phyloP scores from a whole-genome alignment of 2,888 invertebrate species.

The Drosophila maculinotata region DNA sequence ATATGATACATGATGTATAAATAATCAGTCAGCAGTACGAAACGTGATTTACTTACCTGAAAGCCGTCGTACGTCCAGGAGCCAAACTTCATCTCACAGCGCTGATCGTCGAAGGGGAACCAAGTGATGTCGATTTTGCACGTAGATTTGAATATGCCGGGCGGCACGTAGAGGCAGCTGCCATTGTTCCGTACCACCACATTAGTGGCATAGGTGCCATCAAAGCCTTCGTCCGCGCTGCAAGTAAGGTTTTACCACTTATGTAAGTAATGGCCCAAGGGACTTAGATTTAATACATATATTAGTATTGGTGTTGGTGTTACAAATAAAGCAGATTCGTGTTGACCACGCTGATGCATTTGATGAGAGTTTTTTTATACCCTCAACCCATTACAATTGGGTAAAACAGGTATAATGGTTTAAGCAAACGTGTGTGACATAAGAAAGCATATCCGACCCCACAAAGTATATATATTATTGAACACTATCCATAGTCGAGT shows the following conservation, averaged over 20 bases:
- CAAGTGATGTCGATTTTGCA: conserved; percentile 99
- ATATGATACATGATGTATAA: conserved; percentile 2
- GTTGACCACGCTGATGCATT: conserved; percentile 51
- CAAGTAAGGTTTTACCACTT: conserved; percentile 55
- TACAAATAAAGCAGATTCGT: conserved; percentile 30
- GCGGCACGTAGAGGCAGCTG: conserved; percentile 97
- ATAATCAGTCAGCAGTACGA: neutral
- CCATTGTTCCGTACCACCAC: conserved; percentile 98
- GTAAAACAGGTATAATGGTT: too few relatives aligned
- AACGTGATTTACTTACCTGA: conserved; percentile 88
- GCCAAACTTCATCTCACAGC: conserved; percentile 99
- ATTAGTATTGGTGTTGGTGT: conserved; percentile 2
- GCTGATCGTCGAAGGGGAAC: conserved; percentile 99
- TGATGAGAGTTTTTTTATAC: conserved; percentile 42
- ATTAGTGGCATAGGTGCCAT: conserved; percentile 99
- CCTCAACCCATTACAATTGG: too few relatives aligned
- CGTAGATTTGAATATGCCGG: conserved; percentile 99
- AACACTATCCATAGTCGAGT: too few relatives aligned
- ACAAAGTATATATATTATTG: too few relatives aligned
- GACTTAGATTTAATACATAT: conserved; percentile 24
- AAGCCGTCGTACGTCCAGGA: conserved; percentile 99
- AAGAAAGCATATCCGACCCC: too few relatives aligned
- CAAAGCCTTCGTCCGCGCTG: conserved; percentile 99
- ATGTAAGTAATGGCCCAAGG: conserved; percentile 35
- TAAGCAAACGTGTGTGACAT: too few relatives aligned